Percentiles rank a stretch among this genome's conserved stretches.
Evolutionary conservation across 2,113 vertebrate genomes (phyloP).

Genomic region (Papio anubis): DNA sequence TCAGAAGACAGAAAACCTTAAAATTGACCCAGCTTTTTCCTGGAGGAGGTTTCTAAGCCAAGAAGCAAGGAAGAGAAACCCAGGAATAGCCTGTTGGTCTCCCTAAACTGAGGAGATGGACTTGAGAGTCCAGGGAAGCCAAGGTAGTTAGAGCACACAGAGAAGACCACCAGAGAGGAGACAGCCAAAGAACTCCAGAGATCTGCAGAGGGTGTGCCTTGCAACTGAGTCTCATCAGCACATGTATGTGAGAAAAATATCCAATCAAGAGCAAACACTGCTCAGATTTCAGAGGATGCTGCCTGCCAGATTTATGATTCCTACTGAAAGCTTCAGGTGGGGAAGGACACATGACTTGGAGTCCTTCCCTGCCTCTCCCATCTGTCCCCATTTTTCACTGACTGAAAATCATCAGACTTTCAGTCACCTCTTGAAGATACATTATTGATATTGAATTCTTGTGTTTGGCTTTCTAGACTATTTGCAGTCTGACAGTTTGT

Average conservation of each 20-base stretch:
- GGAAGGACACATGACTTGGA: neutral
- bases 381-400: neutral
- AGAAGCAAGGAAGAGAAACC: too few species aligned
- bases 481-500: neutral
- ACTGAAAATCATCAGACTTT: neutral
- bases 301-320: neutral
- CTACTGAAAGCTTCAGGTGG: neutral
- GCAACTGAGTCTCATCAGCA: neutral
- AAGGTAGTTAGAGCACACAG: neutral
- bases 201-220: neutral
- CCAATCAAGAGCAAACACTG: neutral
- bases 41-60: neutral
- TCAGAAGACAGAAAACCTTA: neutral
- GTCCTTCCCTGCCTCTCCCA: neutral
- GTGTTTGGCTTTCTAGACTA: neutral
- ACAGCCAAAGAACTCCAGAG: neutral
- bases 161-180: neutral
- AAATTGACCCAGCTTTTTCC: neutral
- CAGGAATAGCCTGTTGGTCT: neutral
- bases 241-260: neutral
- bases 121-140: neutral
- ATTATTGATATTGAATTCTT: neutral
- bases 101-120: neutral
- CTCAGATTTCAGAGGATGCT: neutral
- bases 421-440: neutral